Conservation (phyloP, 1,140 invertebrate genomes). For the Lamellibrachia luymesi region DNA sequence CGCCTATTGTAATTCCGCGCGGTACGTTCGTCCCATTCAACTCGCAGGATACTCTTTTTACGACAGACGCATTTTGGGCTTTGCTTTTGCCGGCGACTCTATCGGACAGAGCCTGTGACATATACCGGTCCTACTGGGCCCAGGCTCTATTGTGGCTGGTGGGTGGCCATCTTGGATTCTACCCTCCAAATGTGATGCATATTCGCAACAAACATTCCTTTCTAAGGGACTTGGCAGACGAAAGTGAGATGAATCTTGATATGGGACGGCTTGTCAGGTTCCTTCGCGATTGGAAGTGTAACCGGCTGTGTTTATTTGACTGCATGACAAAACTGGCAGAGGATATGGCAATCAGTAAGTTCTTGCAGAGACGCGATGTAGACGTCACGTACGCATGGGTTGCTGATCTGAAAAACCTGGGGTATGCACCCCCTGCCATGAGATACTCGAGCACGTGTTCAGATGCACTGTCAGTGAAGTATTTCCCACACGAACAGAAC, state of each 20-base stretch:
- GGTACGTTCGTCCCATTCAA: conserved; percentile 43
- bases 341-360: conserved; percentile 30
- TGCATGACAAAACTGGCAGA: conserved; percentile 30
- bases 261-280: conserved; percentile 33
- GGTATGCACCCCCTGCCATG: conserved; percentile 25
- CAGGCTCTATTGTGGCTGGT: conserved; percentile 44
- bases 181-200: conserved; percentile 39
- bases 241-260: conserved; percentile 35
- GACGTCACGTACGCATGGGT: conserved; percentile 34
- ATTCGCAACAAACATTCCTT: conserved; percentile 35
- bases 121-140: conserved; percentile 50
- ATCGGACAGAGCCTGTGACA: conserved; percentile 46
- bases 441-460: neutral
- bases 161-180: conserved; percentile 39
- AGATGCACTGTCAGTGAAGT: neutral
- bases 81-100: conserved; percentile 44
- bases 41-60: conserved; percentile 52
- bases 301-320: conserved; percentile 27
- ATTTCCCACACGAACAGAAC: conserved; percentile 24
- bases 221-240: conserved; percentile 36
- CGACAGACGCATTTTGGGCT: conserved; percentile 42
- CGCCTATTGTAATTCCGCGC: conserved; percentile 33
- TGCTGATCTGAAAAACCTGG: conserved; percentile 30
- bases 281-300: conserved; percentile 37
- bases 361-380: conserved; percentile 32